Evolutionary conservation across 2,888 invertebrate species (phyloP).

Genomic region (Maniola hyperantus): DNA sequence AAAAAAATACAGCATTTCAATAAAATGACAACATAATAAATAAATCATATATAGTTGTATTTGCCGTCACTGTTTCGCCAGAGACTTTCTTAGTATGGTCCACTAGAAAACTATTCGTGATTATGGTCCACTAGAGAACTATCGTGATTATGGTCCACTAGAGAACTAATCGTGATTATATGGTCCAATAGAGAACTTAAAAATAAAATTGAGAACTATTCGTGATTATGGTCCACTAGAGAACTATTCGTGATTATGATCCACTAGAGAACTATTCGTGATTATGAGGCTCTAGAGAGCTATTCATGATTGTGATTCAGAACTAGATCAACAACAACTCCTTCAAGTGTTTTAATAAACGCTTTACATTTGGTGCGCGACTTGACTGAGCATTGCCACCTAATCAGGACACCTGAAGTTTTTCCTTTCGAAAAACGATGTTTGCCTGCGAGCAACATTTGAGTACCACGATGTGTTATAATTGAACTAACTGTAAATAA

Average conservation of each 20-base stretch:
- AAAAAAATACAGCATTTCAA: too few species aligned
- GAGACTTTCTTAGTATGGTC: too few species aligned
- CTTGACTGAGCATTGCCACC: conserved; percentile 7
- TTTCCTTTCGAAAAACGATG: not conserved
- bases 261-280: not conserved
- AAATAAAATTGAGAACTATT: too few species aligned
- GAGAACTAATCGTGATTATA: too few species aligned
- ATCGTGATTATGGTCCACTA: too few species aligned
- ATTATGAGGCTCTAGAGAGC: conserved; percentile 30
- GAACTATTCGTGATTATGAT: too few species aligned
- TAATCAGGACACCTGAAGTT: not conserved
- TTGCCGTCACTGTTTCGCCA: too few species aligned
- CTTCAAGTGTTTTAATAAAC: conserved; percentile 42
- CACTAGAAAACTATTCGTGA: too few species aligned
- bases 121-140: not conserved
- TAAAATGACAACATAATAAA: too few species aligned
- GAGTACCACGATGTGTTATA: not conserved
- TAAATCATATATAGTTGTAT: too few species aligned
- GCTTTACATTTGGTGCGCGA: conserved; percentile 50
- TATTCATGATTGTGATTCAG: conserved; percentile 32
- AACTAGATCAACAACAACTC: conserved; percentile 30
- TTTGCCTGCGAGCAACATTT: not conserved
- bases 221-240: too few species aligned
- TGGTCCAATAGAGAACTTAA: too few species aligned
- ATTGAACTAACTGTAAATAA: not conserved